Conservation (phyloP, 1,140 invertebrate genomes). For the Bombus soroeensis region DNA sequence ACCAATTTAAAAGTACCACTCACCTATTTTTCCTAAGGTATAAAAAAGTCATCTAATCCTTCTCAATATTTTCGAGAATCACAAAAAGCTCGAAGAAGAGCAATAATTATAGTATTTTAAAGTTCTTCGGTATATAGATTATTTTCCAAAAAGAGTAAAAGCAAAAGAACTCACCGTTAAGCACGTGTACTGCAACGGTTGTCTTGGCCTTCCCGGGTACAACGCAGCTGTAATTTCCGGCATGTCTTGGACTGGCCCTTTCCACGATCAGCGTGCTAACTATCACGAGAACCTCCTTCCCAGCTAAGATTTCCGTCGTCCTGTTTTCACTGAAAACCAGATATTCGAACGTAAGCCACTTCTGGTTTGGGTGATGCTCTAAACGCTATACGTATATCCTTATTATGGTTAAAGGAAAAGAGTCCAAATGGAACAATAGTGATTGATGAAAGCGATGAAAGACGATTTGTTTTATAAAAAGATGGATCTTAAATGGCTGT, state of each 20-base stretch:
- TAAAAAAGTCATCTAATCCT: neutral
- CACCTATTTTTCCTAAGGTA: no score
- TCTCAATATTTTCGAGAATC: neutral
- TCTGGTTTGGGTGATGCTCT: slow-evolving; percentile 4
- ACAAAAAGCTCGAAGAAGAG: neutral
- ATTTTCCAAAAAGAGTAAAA: neutral
- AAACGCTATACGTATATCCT: neutral
- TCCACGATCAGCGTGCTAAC: slow-evolving; percentile 84
- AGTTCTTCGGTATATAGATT: no score
- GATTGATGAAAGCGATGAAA: neutral
- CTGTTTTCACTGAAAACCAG: slow-evolving; percentile 79
- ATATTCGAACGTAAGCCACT: slow-evolving; percentile 4
- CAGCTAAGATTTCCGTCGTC: slow-evolving; percentile 82
- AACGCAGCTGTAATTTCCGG: slow-evolving; percentile 85
- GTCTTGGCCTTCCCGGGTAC: slow-evolving; percentile 82
- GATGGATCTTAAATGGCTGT: neutral
- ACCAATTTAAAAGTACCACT: no score
- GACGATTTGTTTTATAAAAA: neutral
- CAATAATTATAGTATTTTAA: neutral
- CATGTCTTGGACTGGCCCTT: slow-evolving; percentile 83
- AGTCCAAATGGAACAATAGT: neutral
- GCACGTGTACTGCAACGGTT: slow-evolving; percentile 82
- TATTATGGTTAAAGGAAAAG: neutral
- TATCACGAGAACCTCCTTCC: slow-evolving; percentile 81
- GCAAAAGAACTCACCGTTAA: slow-evolving; percentile 79